These are phyloP conservation scores for Epinotia brunnichana DNA, from an alignment of 2,888 invertebrate genomes.

Conservation along the genomic window DNA sequence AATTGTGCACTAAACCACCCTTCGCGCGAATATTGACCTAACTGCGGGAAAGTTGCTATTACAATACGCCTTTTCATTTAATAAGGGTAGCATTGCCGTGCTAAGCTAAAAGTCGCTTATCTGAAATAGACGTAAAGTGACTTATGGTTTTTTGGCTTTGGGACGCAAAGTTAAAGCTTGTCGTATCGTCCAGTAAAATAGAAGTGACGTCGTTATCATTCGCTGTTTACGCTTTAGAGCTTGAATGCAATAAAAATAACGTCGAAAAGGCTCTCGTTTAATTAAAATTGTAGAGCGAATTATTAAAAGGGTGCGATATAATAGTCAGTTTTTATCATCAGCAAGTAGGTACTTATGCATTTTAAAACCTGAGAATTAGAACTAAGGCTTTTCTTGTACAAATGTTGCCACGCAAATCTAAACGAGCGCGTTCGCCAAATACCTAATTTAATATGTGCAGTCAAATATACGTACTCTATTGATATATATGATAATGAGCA, in stretches of 20 bases:
- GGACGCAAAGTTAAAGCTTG: neutral
- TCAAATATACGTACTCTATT: no score
- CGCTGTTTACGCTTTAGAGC: constrained; percentile 17
- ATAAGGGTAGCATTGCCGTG: no score
- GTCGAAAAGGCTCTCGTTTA: constrained; percentile 3
- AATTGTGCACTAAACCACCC: constrained; percentile 18
- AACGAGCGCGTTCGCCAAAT: no score
- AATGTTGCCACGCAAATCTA: no score
- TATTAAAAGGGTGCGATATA: neutral
- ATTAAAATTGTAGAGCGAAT: constrained; percentile 8
- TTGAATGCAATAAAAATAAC: constrained; percentile 9
- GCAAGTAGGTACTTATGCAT: no score
- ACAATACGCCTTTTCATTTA: neutral
- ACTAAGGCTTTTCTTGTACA: no score
- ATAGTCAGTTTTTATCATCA: no score
- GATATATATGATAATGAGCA: no score
- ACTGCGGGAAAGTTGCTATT: neutral
- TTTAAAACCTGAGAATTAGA: no score
- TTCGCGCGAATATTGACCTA: neutral
- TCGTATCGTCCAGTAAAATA: constrained; percentile 13
- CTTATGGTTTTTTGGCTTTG: neutral
- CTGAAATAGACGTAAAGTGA: neutral
- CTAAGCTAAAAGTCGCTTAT: neutral
- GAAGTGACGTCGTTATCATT: constrained; percentile 20
- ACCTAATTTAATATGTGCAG: no score